Base-by-base conservation (phyloP, 1,140 invertebrate genomes). In the Leptinotarsa lineolata region DNA sequence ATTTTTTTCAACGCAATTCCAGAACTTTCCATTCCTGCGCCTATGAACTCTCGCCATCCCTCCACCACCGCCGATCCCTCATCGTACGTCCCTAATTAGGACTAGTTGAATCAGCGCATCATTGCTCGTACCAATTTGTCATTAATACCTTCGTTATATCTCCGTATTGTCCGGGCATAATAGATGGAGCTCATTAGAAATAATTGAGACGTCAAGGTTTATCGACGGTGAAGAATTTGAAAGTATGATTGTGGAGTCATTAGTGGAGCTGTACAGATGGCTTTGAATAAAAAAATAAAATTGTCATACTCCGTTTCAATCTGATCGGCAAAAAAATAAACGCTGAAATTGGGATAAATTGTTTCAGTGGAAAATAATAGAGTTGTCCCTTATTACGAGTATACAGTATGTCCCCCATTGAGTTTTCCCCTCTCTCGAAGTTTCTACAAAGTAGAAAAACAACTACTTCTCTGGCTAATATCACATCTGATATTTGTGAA, bases 41-140 rank as follows among this genome's bases (percentile, higher is more conserved):
- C 48, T 18, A 54, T 54, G 48, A 8, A 16, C n/a, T 18, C 48
- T 16, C 15, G 30, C 11, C 67, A 21, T 15, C 16, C 67, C 67
- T 21, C 46, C 67, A 13, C 67, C 21, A 22, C 67, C 24, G 68
- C 70, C 66, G 39, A 45, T 46, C 64, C 54, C 70, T 72, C 65
- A 30, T 65, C 45, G 69, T 44, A 44, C 70, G 65, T 67, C 58
- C 68, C 48, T 69, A 75, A 75, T 75, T 75, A 75, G 74, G 74
- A 70, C 30, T 72, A 72, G 74, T 75, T 72, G 70, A 75, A 75
- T 75, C 74, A 68, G 70, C 54, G 63, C 63, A 65, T 65, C 22
- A 75, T 60, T 69, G 74, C 70, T 68, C 66, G 64, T 22, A 72
- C 69, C 70, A 72, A 75, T 75, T 75, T 75, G 74, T 75, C 74